Evolutionary conservation across 2,113 vertebrate genomes (phyloP), one percentile per base, ranked within the genome.

Genomic region (Oncorhynchus keta): DNA sequence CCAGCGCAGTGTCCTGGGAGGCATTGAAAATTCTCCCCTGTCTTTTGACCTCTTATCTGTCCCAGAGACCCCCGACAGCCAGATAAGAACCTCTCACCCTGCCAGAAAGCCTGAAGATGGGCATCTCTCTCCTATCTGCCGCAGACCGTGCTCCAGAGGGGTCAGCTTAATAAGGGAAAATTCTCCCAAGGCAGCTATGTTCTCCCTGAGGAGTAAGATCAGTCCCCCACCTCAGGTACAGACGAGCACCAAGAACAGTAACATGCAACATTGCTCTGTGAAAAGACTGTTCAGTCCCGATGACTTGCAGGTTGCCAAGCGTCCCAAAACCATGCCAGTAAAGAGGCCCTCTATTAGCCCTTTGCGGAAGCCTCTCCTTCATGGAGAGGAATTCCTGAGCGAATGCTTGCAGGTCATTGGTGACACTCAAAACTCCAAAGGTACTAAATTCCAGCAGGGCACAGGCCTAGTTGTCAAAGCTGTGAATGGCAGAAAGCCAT

Each of bases 31-130:
- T 76, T 4, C 85, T 3, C 83, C 86, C 8, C 64, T 79, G 8
- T 92, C 90, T 0, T 90, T 89, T 35, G 89, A 85, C 22, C 72
- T 84, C 0, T 12, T 84, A 1, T 79, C 81, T 68, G 86, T 94
- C 9, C 93, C 92, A 9, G 93, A 95, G 80, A 94, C 93, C 0
- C 93, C 92, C 2, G 89, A 70, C 18, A 92, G 90, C 86, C 89
- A 92, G 68, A 85, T 89, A n/a, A 79, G 77, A 26, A 67, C 5
- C 4, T 55, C 57, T 22, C 30, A 3, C 32, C 18, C 0, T 0
- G 30, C 13, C 9, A 73, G 64, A 35, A 69, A 75, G 28, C 49
- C 12, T 66, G 24, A 74, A 28, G 39, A 78, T 62, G 55, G 3
- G 9, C 72, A 85, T 0, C 24, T 76, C 48, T 92, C 93, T 24